A percentile compares a stretch with the other conserved stretches of the same genome.
These are phyloP conservation scores for Cervus canadensis DNA, from an alignment of 2,113 vertebrate species.

Conservation along the genomic window DNA sequence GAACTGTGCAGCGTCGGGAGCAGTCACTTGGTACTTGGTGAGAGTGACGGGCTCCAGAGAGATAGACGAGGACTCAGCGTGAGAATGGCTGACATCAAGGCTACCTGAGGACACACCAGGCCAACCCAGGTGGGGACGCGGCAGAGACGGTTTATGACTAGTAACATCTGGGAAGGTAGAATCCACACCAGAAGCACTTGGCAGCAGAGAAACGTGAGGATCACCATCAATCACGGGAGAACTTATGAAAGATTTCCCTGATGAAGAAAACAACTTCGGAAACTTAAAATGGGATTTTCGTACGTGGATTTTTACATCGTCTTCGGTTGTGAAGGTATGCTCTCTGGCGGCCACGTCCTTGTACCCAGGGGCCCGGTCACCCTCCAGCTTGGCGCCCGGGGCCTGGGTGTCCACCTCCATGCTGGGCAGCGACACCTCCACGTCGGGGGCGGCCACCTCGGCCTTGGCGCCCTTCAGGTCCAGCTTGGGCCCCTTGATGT, in stretches of 20 bases:
- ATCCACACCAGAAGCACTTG: fast-evolving
- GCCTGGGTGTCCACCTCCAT: not conserved
- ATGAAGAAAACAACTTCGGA: constrained; percentile 49
- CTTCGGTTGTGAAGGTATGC: fast-evolving
- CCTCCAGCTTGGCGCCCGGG: fast-evolving
- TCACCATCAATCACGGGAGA: fast-evolving
- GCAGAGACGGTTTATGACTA: fast-evolving
- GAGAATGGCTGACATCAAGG: fast-evolving
- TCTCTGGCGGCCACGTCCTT: not conserved
- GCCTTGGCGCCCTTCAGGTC: not conserved
- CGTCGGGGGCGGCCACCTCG: not conserved
- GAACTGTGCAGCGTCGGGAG: fast-evolving
- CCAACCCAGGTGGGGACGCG: fast-evolving
- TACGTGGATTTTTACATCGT: fast-evolving
- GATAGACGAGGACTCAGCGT: fast-evolving
- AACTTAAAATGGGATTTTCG: constrained; percentile 47
- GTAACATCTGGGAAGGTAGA: fast-evolving
- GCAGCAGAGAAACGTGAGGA: fast-evolving
- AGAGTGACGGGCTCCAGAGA: fast-evolving
- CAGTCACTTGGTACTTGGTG: fast-evolving
- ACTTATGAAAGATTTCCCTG: not conserved
- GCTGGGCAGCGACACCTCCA: not conserved
- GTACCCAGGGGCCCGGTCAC: not conserved
- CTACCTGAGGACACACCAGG: fast-evolving
- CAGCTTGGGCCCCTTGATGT: not conserved